A percentile compares a stretch with the other conserved stretches of the same genome.
These are phyloP conservation scores for Papilio glaucus DNA, from an alignment of 1,140 invertebrate genomes.

Conservation along the genomic window DNA sequence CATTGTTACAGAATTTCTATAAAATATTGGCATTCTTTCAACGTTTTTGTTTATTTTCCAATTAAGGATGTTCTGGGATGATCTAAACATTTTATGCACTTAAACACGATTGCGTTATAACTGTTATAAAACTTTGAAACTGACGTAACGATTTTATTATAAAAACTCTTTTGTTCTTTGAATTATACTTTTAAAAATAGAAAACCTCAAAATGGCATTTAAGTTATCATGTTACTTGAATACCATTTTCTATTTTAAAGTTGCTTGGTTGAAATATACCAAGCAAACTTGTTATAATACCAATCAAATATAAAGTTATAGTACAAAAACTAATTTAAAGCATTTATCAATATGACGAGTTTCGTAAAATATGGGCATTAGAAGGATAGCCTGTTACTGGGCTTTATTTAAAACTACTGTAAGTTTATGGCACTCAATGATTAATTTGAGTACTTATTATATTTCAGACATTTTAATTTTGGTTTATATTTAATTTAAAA, in stretches of 20 bases:
- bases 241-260: constrained; percentile 9
- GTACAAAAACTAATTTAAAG: constrained; percentile 14
- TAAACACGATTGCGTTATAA: not conserved
- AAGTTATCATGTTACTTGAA: not conserved
- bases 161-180: constrained; percentile 4
- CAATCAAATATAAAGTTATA: constrained; percentile 24
- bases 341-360: constrained; percentile 23
- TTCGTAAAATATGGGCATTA: constrained; percentile 7
- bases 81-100: not conserved
- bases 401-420: constrained; percentile 60
- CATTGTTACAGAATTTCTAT: not conserved
- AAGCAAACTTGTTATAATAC: constrained; percentile 16
- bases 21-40: constrained; percentile 20
- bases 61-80: not conserved
- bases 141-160: constrained; percentile 1
- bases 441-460: not conserved
- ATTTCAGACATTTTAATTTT: not conserved
- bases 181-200: constrained; percentile 28
- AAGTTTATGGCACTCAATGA: constrained; percentile 37
- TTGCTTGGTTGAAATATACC: constrained; percentile 18
- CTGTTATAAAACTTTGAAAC: not conserved
- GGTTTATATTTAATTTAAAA: too few species aligned
- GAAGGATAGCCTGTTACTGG: constrained; percentile 54
- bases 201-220: constrained; percentile 28
- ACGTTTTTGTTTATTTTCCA: not conserved